These are phyloP conservation scores for Rhizomys pruinosus DNA, from an alignment of 2,113 vertebrate species.

Conservation along the genomic window DNA sequence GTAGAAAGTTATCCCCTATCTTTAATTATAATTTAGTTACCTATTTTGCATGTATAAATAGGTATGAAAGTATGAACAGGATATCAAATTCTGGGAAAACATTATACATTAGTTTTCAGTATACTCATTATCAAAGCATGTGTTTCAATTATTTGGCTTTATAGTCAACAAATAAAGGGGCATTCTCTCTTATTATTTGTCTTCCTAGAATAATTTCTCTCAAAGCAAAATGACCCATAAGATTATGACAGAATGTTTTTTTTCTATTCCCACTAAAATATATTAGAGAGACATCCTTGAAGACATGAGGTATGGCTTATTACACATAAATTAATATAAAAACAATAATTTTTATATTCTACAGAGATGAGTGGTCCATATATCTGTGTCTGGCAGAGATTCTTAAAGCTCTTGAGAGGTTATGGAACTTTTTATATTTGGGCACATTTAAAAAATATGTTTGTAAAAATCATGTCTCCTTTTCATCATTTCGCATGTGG, in stretches of 20 bases:
- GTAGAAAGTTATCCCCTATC: neutral
- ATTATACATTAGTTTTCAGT: neutral
- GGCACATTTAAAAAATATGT: neutral
- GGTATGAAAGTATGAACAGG: too few relatives aligned
- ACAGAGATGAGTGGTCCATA: accelerated
- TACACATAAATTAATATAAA: neutral
- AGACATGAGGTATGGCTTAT: neutral
- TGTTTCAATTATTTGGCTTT: neutral
- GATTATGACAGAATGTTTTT: neutral
- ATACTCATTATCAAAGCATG: neutral
- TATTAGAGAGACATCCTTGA: neutral
- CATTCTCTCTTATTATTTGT: constrained; percentile 41
- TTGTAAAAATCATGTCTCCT: neutral
- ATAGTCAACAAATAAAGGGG: neutral
- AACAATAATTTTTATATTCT: neutral
- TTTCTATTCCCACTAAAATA: neutral
- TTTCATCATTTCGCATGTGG: neutral
- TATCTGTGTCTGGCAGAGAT: accelerated
- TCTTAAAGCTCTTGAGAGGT: accelerated
- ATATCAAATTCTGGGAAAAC: neutral
- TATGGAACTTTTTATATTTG: neutral
- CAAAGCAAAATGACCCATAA: neutral
- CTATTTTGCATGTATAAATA: neutral
- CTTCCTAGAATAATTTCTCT: constrained; percentile 26
- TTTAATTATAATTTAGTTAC: neutral